Base-by-base conservation (phyloP, 2,888 invertebrate genomes). In the Zygothrica quintamaculata region DNA sequence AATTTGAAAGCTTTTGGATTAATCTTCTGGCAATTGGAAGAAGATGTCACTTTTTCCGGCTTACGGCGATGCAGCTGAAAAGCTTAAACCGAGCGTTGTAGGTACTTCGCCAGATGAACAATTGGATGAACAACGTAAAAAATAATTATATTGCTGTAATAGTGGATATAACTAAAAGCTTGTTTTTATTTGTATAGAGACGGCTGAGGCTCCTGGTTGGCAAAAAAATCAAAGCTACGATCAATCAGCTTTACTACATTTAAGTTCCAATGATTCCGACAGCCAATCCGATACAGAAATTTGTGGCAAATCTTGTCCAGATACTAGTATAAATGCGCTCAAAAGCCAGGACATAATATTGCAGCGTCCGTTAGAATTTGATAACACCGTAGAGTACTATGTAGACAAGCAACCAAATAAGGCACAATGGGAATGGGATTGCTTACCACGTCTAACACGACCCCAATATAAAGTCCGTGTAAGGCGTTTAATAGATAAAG, bases 391-490 rank as follows among this genome's bases (percentile, higher is more conserved):
- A 9, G 92, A 93, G 65, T 95, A 92, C 87, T 94, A 94, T 76
- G 88, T 92, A 42, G 95, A 95, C 77, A 92, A 92, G 72, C 91
- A 90, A 40, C 89, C 92, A 43, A 93, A 93, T 37, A 91, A 89
- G 46, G 93, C 92, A 46, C 94, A 94, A 88, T 90, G 93, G 39
- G 91, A 90, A 1, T 93, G 95, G 1, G 90, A 92, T 29, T 95
- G 94, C 0, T 92, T 96, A 9, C 93, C 94, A 65, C 92, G 93
- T 52, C 94, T 94, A 1, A 93, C 93, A 0, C 92, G 93, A 50
- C 94, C 95, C 0, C 92, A 92, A 90, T 95, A 92, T 89, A 60
- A 26, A 9, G 29, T 39, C 4, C 31, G 36, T 0, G 4, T 48
- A 8, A 25, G 15, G 3, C 50, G 43, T 25, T 18, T 67, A 12